These are phyloP conservation scores for Aromia moschata DNA, from an alignment of 2,888 invertebrate genomes.

Conservation along the genomic window DNA sequence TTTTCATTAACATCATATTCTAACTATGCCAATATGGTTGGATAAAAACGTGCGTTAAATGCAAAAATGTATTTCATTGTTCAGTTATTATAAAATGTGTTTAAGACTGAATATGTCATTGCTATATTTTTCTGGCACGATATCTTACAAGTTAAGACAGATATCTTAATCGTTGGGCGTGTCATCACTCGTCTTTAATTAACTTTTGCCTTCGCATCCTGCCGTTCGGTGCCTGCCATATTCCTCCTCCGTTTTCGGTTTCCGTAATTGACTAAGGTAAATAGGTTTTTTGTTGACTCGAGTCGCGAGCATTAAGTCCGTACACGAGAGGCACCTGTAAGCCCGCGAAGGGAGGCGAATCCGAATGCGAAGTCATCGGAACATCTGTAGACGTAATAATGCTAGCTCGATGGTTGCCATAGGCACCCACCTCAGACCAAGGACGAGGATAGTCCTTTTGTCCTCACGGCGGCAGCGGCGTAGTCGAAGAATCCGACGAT, in stretches of 20 bases:
- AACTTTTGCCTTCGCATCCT: conserved; percentile 1
- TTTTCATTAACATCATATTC: no score
- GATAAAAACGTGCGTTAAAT: no score
- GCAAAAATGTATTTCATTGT: no score
- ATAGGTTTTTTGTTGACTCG: conserved; percentile 21
- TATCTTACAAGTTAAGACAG: no score
- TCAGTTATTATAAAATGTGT: no score
- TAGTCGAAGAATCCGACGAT: no score
- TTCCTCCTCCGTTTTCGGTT: neutral
- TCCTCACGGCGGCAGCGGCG: neutral
- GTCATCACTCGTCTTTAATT: conserved; percentile 7
- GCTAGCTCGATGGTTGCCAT: conserved; percentile 3
- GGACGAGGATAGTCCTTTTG: neutral
- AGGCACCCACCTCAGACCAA: neutral
- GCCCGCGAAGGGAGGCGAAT: conserved; percentile 5
- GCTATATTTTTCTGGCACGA: no score
- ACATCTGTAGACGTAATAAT: conserved; percentile 19
- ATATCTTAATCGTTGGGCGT: no score
- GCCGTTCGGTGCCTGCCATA: neutral
- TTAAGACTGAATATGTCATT: no score
- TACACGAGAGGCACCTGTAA: conserved; percentile 11
- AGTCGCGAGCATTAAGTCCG: conserved; percentile 12
- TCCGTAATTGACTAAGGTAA: conserved; percentile 8
- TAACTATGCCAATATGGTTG: no score
- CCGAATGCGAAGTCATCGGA: conserved; percentile 7